Evolutionary conservation across 1,140 invertebrate species (phyloP).

Genomic region (Drosophila micromelanica): DNA sequence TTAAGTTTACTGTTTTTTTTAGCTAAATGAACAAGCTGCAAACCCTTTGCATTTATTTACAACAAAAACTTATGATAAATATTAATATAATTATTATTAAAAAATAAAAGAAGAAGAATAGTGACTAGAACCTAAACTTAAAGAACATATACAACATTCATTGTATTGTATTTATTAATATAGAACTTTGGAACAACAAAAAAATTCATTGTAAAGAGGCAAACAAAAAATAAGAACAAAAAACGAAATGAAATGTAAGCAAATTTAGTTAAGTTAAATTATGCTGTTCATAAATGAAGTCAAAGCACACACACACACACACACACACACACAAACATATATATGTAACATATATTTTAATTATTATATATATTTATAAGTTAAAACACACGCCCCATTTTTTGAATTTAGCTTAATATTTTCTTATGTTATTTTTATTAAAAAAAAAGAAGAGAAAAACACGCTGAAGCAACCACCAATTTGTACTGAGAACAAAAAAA

Average conservation of each 20-base stretch:
- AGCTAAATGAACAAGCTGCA: too few relatives aligned
- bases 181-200: conserved; percentile 28
- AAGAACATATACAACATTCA: conserved; percentile 16
- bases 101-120: conserved; percentile 1
- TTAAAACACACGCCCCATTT: neutral
- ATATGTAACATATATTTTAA: conserved; percentile 30
- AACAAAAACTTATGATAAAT: neutral
- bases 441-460: neutral
- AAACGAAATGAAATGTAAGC: conserved; percentile 30
- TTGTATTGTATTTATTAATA: conserved; percentile 58
- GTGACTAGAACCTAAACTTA: conserved; percentile 20
- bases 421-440: neutral
- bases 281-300: conserved; percentile 62
- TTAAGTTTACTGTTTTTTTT: too few relatives aligned
- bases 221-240: conserved; percentile 43
- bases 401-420: conserved; percentile 15
- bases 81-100: neutral
- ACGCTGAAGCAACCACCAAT: conserved; percentile 31
- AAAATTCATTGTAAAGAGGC: conserved; percentile 73
- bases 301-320: conserved; percentile 19
- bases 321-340: conserved; percentile 3
- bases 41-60: too few relatives aligned
- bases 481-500: conserved; percentile 38
- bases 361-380: conserved; percentile 33
- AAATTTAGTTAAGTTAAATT: conserved; percentile 18